Evolutionary conservation across 2,888 invertebrate species (phyloP).

Genomic region (Leucophora obtusa): DNA sequence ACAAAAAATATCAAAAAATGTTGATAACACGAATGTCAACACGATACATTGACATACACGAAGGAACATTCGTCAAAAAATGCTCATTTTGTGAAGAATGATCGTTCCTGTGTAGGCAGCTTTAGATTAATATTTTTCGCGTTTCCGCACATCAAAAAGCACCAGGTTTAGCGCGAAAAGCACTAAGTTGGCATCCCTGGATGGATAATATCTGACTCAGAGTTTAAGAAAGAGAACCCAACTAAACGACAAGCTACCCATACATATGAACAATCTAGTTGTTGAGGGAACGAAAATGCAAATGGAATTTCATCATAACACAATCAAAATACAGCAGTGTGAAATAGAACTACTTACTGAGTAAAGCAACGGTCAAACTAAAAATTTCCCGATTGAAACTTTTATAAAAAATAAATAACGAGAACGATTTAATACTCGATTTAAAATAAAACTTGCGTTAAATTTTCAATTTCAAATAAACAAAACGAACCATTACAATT

Average conservation of each 20-base stretch:
- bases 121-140: too few relatives aligned
- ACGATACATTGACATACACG: too few relatives aligned
- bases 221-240: not conserved
- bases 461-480: constrained; percentile 1
- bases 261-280: not conserved
- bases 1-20: too few relatives aligned
- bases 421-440: not conserved
- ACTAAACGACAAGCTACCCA: not conserved
- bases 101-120: too few relatives aligned
- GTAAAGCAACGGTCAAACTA: constrained; percentile 50
- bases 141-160: too few relatives aligned
- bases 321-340: constrained; percentile 58
- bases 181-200: too few relatives aligned
- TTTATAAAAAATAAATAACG: not conserved
- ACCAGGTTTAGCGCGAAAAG: too few relatives aligned
- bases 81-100: too few relatives aligned
- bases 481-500: not conserved
- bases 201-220: not conserved
- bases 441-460: not conserved
- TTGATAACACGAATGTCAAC: too few relatives aligned
- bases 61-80: too few relatives aligned
- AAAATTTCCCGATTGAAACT: not conserved
- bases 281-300: constrained; percentile 44
- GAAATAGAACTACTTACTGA: constrained; percentile 57
- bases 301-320: constrained; percentile 63